Base-by-base conservation (phyloP, 2,113 vertebrate species). In the Gallinago undulata region DNA sequence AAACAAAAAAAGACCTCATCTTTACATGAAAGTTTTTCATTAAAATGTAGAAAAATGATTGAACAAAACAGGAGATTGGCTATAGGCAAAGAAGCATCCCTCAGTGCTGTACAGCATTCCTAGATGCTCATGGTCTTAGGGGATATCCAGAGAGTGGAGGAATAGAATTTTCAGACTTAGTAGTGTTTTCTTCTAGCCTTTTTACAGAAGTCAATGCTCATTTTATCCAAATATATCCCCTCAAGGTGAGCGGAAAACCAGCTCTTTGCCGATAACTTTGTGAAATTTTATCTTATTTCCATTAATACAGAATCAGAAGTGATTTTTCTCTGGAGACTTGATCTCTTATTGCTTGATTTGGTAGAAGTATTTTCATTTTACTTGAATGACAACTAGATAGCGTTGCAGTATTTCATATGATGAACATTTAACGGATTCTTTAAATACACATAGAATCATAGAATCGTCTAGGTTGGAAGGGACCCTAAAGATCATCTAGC, bases 51-150 rank as follows among this genome's bases (percentile, higher is more conserved):
- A 63, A 64, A 47, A 74, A 60, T 90, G 39, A 39, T n/a, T 63
- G 31, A 63, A 30, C 1, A 8, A 76, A 76, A 24, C 13, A 56
- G 27, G 51, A 75, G n/a, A 19, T 37, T 50, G 0, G 4, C 21
- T 56, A 2, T 31, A 37, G 39, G 48, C 37, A 85, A 55, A 41
- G 60, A 57, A 53, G 5, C 0, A 0, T 50, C 17, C 18, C 53
- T 22, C 13, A 12, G 48, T 88, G 30, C 37, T 76, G 13, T 25
- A 48, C 2, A 4, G 17, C 30, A 28, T 76, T 83, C 14, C 23
- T 76, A 28, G 43, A 31, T 83, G 30, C 13, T 55, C 85, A 37
- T 68, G 47, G 70, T 39, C 21, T 75, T 88, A 22, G 1, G 55
- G 24, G n/a, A 19, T 67, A 19, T 79, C 13, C 50, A 67, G 53